Conservation (phyloP, 1,140 invertebrate genomes). For the Aphelinus atriplicis region DNA sequence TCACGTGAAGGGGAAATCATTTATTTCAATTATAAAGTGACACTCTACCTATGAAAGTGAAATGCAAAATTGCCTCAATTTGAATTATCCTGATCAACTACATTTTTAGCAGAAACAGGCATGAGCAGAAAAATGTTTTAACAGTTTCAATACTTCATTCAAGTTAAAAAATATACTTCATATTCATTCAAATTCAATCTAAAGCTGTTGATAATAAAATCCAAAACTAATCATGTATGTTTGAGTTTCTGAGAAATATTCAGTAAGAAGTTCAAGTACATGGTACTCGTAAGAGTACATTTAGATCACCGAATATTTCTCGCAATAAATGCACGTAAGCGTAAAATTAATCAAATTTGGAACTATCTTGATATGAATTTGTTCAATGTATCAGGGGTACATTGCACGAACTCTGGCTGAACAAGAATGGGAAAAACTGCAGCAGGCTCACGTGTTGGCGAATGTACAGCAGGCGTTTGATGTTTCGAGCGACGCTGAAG, state of each 20-base stretch:
- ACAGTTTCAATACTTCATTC: too few species aligned
- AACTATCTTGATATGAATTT: not conserved
- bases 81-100: too few species aligned
- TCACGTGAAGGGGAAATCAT: too few species aligned
- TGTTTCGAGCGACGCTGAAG: slow-evolving; percentile 82
- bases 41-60: too few species aligned
- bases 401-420: slow-evolving; percentile 73
- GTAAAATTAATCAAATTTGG: not conserved
- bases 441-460: slow-evolving; percentile 91
- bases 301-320: not conserved
- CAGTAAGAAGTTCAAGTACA: too few species aligned
- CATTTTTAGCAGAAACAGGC: too few species aligned
- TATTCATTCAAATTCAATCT: not conserved
- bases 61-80: too few species aligned
- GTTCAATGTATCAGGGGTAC: slow-evolving; percentile 51
- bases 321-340: not conserved
- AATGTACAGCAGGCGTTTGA: slow-evolving; percentile 92
- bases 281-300: too few species aligned
- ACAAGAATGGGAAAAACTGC: slow-evolving; percentile 93
- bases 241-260: too few species aligned
- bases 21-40: too few species aligned
- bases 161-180: not conserved
- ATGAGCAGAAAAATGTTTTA: too few species aligned
- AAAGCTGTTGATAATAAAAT: not conserved
- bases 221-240: too few species aligned